Percentiles rank a stretch among this genome's conserved stretches.
These are phyloP conservation scores for Meteorus cinctellus DNA, from an alignment of 2,888 invertebrate species.

Conservation along the genomic window DNA sequence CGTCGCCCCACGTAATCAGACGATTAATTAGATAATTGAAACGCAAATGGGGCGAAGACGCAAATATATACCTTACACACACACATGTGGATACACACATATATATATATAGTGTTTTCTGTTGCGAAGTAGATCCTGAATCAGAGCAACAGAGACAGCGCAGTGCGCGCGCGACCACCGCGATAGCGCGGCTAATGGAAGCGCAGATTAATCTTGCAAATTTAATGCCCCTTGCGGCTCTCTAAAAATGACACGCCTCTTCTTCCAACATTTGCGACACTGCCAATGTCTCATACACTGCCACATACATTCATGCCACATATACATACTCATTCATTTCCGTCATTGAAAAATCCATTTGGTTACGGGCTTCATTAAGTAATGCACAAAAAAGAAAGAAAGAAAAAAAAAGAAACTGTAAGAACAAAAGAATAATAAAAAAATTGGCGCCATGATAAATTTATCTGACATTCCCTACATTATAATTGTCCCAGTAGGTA, in stretches of 20 bases:
- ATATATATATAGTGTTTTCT: constrained; percentile 14
- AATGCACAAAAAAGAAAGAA: constrained; percentile 53
- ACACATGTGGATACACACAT: constrained; percentile 5
- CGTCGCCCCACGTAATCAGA: constrained; percentile 41
- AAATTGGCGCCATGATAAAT: constrained; percentile 36
- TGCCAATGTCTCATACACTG: not conserved
- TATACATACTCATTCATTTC: constrained; percentile 15
- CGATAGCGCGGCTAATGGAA: constrained; percentile 59
- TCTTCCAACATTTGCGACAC: constrained; percentile 21
- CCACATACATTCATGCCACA: not conserved
- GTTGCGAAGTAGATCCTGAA: constrained; percentile 22
- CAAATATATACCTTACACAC: constrained; percentile 1
- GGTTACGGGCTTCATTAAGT: constrained; percentile 66
- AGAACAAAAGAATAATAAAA: constrained; percentile 51
- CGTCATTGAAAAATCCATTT: constrained; percentile 63
- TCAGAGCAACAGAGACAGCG: constrained; percentile 11
- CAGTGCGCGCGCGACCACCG: constrained; percentile 49
- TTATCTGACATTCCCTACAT: constrained; percentile 12
- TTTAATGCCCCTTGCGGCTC: constrained; percentile 57
- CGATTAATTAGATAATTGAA: constrained; percentile 47
- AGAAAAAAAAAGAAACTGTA: not conserved
- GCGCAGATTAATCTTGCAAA: constrained; percentile 65
- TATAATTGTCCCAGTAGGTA: not conserved
- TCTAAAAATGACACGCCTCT: constrained; percentile 56
- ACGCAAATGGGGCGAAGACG: constrained; percentile 34